A percentile compares a stretch with the other conserved stretches of the same genome.
Conservation (phyloP, 1,140 invertebrate genomes). For the Centruroides vittatus region DNA sequence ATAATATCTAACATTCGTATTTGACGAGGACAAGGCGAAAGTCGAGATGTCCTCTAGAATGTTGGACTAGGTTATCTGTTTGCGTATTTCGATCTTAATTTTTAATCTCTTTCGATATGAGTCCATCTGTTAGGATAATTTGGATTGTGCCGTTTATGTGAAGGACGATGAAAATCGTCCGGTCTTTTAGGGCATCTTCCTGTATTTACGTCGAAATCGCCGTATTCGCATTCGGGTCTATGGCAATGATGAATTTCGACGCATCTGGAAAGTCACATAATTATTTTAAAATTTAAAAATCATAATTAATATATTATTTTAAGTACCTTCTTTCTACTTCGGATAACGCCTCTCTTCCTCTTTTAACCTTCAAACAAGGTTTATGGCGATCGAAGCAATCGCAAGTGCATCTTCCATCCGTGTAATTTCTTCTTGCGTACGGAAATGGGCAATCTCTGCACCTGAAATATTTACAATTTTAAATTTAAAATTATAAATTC, state of each 20-base stretch:
- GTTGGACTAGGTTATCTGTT: too few species aligned
- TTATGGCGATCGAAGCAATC: slow-evolving; percentile 14
- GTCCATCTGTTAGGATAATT: slow-evolving; percentile 4
- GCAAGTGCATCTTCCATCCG: slow-evolving; percentile 9
- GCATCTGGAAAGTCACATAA: not conserved
- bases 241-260: slow-evolving; percentile 2
- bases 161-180: not conserved
- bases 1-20: too few species aligned
- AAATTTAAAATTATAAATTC: too few species aligned
- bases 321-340: slow-evolving; percentile 10
- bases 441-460: slow-evolving; percentile 8
- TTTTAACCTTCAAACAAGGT: slow-evolving; percentile 11
- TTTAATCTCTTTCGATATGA: slow-evolving; percentile 12
- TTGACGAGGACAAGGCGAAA: too few species aligned
- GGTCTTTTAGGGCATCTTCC: slow-evolving; percentile 10
- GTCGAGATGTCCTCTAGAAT: too few species aligned
- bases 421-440: not conserved
- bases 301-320: too few species aligned
- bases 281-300: too few species aligned
- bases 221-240: slow-evolving; percentile 11
- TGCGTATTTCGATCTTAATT: too few species aligned
- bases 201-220: slow-evolving; percentile 1
- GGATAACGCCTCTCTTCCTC: slow-evolving; percentile 6
- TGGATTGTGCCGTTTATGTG: not conserved
- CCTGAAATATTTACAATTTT: not conserved